These are phyloP conservation scores for Pagrus major DNA, from an alignment of 2,113 vertebrate genomes.

Conservation along the genomic window DNA sequence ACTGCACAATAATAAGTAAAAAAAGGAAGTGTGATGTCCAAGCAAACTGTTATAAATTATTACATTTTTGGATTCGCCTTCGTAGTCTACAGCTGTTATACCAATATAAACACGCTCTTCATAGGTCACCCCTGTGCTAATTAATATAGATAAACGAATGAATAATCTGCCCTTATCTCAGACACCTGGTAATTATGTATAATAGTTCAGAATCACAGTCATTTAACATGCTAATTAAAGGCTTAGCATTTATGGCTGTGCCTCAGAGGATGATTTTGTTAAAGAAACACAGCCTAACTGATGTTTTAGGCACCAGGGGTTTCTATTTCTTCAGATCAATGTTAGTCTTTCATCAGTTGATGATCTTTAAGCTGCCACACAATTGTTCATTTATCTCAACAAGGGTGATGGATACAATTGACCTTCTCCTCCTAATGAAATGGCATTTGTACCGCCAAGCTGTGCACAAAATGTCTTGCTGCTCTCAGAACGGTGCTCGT, in stretches of 20 bases:
- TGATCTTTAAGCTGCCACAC: constrained; percentile 76
- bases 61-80: constrained; percentile 13
- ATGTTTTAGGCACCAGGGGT: constrained; percentile 34
- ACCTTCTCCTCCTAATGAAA: constrained; percentile 81
- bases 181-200: constrained; percentile 70
- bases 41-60: constrained; percentile 20
- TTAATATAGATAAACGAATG: constrained; percentile 71
- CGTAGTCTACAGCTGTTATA: constrained; percentile 26
- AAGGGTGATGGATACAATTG: constrained; percentile 79
- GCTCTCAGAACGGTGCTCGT: constrained; percentile 47
- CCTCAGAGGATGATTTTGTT: constrained; percentile 44
- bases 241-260: constrained; percentile 51
- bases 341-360: constrained; percentile 71
- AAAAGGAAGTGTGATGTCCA: background rate
- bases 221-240: constrained; percentile 75
- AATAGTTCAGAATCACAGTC: constrained; percentile 56
- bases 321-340: constrained; percentile 57
- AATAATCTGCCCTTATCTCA: constrained; percentile 66
- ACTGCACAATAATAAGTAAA: constrained; percentile 8
- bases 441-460: constrained; percentile 68
- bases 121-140: constrained; percentile 70
- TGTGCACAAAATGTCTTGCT: constrained; percentile 46
- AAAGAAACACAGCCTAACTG: constrained; percentile 20
- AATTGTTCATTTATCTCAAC: constrained; percentile 79
- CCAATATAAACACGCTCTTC: constrained; percentile 44